Evolutionary conservation across 1,140 invertebrate genomes (phyloP), one percentile per base, ranked within the genome.

Genomic region (Pristionchus pacificus): DNA sequence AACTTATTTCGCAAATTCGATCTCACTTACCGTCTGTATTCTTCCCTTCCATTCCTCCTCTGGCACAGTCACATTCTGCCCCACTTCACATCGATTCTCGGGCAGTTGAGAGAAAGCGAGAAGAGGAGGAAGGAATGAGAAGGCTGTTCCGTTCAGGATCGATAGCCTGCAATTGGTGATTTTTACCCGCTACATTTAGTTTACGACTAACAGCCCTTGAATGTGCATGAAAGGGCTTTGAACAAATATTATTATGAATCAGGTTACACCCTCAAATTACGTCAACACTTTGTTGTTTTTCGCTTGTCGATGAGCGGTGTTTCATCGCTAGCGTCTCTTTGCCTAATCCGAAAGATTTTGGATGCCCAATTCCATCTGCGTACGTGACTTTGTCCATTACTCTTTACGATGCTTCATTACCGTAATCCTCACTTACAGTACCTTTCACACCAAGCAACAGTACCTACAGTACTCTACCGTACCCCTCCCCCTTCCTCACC

Each of bases 81-180:
- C 58, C 24, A 32, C 58, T 31, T 59, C 57, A 28, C 75, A 76
- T 28, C 66, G 24, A 33, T 68, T 74, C 25, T 62, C 63, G 15
- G 55, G 28, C 25, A 74, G 61, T 31, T 49, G n/a, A 27, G 62
- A 28, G 27, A 63, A 76, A 15, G 75, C 75, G 25, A 77, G 58
- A 3, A 76, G 58, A 15, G 75, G 68, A 66, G 75, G 75, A 28
- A 76, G 65, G 65, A 76, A 76, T 2, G 75, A 74, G 31, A 76
- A 76, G 2, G 75, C 76, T 15, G 75, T 74, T 29, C 75, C 75
- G 61, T 76, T 74, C 13, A 76, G 73, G 19, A 76, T 68, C 1
- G 75, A 68, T 27, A 76, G 69, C 24, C 75, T 71, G 64, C 55
- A 60, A 64, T 0, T n/a, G n/a, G n/a, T n/a, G n/a, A n/a, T n/a